Evolutionary conservation across 2,797 vertebrate species (phyloP).

Genomic region (Poeciliopsis gracilis): DNA sequence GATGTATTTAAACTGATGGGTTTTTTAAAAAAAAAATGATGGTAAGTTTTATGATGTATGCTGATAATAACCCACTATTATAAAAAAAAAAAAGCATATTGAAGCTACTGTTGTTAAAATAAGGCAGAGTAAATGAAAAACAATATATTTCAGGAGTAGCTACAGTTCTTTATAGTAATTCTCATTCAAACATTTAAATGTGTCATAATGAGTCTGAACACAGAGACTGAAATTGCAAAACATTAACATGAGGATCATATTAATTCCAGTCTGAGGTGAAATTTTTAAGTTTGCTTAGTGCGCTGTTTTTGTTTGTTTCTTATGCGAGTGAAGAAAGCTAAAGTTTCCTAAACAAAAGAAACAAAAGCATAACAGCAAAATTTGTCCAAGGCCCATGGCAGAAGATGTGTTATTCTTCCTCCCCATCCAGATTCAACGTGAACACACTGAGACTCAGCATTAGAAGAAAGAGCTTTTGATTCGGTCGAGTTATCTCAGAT

Average conservation of each 20-base stretch:
- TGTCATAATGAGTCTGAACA: constrained; percentile 8
- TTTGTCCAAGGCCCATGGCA: constrained; percentile 1
- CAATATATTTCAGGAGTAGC: neutral
- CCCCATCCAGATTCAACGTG: constrained; percentile 4
- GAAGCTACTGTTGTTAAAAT: neutral
- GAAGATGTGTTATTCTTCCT: constrained; percentile 28
- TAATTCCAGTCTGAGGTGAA: constrained; percentile 9
- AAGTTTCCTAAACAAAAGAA: neutral
- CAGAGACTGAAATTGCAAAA: constrained; percentile 31
- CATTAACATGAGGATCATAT: constrained; percentile 29
- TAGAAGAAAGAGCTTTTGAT: constrained; percentile 68
- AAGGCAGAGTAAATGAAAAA: neutral
- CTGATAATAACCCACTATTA: neutral
- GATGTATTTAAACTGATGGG: neutral
- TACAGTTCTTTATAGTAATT: neutral
- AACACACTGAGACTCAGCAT: constrained; percentile 33
- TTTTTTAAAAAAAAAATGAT: too few species aligned
- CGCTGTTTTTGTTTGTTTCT: neutral
- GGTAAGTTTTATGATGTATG: neutral
- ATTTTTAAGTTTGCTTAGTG: constrained; percentile 24
- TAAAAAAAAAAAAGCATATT: neutral
- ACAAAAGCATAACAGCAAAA: constrained; percentile 19
- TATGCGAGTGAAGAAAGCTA: neutral
- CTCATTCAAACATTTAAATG: constrained; percentile 14
- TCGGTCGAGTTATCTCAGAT: constrained; percentile 70